Percentiles rank a stretch among this genome's conserved stretches.
These are phyloP conservation scores for Darevskia mixta DNA, from an alignment of 2,797 vertebrate species.

Conservation along the genomic window DNA sequence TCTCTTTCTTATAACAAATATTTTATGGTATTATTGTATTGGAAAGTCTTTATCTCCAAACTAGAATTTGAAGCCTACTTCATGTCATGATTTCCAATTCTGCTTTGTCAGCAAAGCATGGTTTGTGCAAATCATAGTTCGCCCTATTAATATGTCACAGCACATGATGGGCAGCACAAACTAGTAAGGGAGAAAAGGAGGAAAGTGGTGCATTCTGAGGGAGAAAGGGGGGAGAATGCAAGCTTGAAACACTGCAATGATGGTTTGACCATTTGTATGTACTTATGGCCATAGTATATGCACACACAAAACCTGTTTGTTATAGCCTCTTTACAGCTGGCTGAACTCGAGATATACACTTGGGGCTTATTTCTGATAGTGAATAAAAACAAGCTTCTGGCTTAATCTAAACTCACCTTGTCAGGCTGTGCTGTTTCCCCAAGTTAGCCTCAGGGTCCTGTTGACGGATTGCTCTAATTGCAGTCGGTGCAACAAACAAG, in stretches of 20 bases:
- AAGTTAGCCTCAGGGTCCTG: constrained; percentile 88
- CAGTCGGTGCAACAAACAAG: constrained; percentile 94
- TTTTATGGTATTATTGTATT: no score
- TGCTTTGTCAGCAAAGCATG: background rate
- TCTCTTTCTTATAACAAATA: no score
- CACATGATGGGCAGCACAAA: background rate
- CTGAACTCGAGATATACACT: constrained; percentile 41
- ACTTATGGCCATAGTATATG: no score
- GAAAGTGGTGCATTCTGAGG: no score
- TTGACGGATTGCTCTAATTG: constrained; percentile 95
- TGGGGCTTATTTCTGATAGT: constrained; percentile 38
- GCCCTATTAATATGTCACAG: background rate
- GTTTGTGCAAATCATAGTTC: background rate
- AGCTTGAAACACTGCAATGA: background rate
- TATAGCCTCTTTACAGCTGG: background rate
- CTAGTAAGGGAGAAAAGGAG: background rate
- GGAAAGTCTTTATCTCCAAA: background rate
- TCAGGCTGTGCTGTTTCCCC: constrained; percentile 85
- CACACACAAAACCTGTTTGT: background rate
- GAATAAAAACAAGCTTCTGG: constrained; percentile 37
- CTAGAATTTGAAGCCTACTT: background rate
- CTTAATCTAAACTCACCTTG: constrained; percentile 83
- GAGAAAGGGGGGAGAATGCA: background rate
- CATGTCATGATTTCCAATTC: background rate
- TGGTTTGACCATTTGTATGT: background rate